These are phyloP conservation scores for Lysandra bellargus DNA, from an alignment of 2,888 invertebrate genomes.

Conservation along the genomic window DNA sequence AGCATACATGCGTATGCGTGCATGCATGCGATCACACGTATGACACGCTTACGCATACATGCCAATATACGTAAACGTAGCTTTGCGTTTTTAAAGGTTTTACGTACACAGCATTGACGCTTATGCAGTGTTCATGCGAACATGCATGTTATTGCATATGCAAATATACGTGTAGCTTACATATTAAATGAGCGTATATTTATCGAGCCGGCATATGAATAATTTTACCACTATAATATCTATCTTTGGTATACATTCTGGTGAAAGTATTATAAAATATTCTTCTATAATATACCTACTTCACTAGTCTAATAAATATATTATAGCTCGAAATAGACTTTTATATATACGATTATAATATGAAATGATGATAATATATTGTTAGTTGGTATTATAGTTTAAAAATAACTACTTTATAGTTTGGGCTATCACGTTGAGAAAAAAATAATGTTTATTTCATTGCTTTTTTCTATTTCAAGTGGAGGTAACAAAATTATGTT, in stretches of 20 bases:
- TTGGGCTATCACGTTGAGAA: neutral
- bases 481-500: too few species aligned
- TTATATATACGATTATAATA: conserved; percentile 16
- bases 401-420: neutral
- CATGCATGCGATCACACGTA: neutral
- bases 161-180: conserved; percentile 1
- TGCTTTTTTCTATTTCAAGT: neutral
- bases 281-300: conserved; percentile 37
- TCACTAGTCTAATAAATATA: conserved; percentile 36
- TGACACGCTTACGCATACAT: neutral
- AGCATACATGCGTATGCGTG: neutral
- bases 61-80: too few species aligned
- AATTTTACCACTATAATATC: conserved; percentile 38
- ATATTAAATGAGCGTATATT: conserved; percentile 1
- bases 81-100: neutral
- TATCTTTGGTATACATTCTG: conserved; percentile 66
- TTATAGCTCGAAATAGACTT: conserved; percentile 8
- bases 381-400: neutral
- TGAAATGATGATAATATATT: conserved; percentile 1
- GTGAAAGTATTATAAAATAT: conserved; percentile 32
- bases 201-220: conserved; percentile 27
- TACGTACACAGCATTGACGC: neutral
- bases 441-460: neutral
- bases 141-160: neutral
- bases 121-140: neutral